Base-by-base conservation (phyloP, 2,888 invertebrate species). In the Adineta ricciae region DNA sequence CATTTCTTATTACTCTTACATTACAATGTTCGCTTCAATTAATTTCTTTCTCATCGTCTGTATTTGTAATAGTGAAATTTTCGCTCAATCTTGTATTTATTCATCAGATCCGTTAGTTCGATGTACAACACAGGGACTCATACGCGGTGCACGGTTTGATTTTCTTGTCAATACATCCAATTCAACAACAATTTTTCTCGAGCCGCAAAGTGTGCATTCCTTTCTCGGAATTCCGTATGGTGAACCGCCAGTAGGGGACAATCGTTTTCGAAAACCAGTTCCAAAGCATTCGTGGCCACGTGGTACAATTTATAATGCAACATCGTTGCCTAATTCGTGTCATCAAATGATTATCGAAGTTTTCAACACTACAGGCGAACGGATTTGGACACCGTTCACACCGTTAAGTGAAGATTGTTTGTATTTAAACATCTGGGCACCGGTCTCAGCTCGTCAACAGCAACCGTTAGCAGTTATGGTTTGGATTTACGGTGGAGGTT, bases 311-410 rank as follows among this genome's bases (percentile, higher is more conserved):
- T 87, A 86, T 38, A 95, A 96, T 90, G 93, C 96, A 54, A 95
- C 95, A 24, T 92, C 92, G 89, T 93, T 93, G 89, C 96, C 96
- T 87, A 95, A 95, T 90, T 93, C 95, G 86, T 97, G 97, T 92
- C 94, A 94, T 89, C 96, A 97, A 92, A 54, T 86, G 38, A 52
- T 84, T 41, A 49, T 84, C 32, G 64, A 41, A 24, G 27, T 46
- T 83, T 86, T 84, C 49, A 94, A 94, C 88, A 41, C 21, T 41
- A n/a, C 92, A 94, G 96, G 96, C 49, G 94, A 95, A 84, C 94
- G 93, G 89, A 95, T 96, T 94, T 97, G 97, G 97, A 96, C 96
- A 91, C 95, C 96, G 83, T 96, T 97, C 90, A 96, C 96, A 21
- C 94, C 93, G 85, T 52, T 95, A 88, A 94, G 93, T 90, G 97